Base-by-base conservation (phyloP, 1,140 invertebrate genomes). In the Rhagoletis zephyria region DNA sequence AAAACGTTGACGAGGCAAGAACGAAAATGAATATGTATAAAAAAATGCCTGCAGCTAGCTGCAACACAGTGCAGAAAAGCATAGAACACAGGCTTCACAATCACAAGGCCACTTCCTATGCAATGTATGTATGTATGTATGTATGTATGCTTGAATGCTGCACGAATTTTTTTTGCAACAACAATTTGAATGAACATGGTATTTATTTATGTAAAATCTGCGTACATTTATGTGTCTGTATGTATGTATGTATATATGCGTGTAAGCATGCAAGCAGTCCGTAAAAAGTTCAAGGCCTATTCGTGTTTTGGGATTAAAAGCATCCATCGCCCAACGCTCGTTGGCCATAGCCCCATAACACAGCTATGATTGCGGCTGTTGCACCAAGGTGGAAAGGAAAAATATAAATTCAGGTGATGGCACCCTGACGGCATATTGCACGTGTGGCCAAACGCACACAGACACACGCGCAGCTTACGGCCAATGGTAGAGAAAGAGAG, bases 271-370 rank as follows among this genome's bases (percentile, higher is more conserved):
- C 9, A 63, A 12, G 48, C n/a, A 16, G 45, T 56, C 16, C 3
- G 74, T 81, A 81, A 81, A 81, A 81, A 81, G 74, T 81, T 81
- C 74, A 81, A 81, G 74, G 74, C 74, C 74, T 42, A 81, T 56
- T 81, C 74, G 74, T 81, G 74, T 81, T 81, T 81, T 81, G 74
- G 74, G 74, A 81, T 81, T 81, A 81, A 81, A 81, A 81, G 48
- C 74, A 81, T 64, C 63, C 63, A 64, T 81, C 74, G 74, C 48
- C 74, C 74, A 81, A 10, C 56, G 74, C 30, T 30, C 51, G 48
- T 81, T 81, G 48, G 74, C 48, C 74, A 81, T 9, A 16, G 30
- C 30, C 30, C 30, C 30, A 30, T 30, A 30, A 30, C 30, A 30
- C 30, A 30, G 74, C 74, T 30, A 81, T 81, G 74, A 81, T 81